Evolutionary conservation across 2,113 vertebrate species (phyloP).

Genomic region (Sterna hirundo): DNA sequence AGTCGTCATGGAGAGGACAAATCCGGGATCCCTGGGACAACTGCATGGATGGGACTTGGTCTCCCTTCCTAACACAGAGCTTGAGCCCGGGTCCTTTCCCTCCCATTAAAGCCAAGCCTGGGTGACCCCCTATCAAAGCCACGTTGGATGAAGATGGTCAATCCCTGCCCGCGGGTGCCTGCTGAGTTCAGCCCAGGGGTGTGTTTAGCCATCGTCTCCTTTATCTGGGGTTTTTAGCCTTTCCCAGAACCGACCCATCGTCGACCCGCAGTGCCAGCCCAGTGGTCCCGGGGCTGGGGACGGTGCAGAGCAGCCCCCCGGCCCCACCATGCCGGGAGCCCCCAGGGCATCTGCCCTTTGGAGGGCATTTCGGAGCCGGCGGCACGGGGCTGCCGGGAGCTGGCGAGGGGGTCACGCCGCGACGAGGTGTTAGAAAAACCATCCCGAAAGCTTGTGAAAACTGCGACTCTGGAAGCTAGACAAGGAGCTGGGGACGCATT

Average conservation of each 20-base stretch:
- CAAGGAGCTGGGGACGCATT: background rate
- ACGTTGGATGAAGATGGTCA: background rate
- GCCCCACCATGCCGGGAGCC: rapidly evolving
- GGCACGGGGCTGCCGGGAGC: background rate
- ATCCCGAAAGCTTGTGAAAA: background rate
- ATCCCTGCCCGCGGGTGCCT: rapidly evolving
- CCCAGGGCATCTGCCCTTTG: rapidly evolving
- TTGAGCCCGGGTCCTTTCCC: background rate
- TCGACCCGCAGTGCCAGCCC: background rate
- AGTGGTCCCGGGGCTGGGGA: rapidly evolving
- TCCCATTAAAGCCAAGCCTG: background rate
- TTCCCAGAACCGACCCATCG: background rate
- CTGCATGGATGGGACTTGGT: background rate
- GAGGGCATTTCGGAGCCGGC: background rate
- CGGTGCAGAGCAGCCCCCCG: background rate
- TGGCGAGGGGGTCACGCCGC: rapidly evolving
- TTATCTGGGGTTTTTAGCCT: background rate
- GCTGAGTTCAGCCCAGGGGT: background rate
- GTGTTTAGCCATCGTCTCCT: background rate
- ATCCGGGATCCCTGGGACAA: background rate
- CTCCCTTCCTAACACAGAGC: background rate
- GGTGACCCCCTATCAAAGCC: background rate
- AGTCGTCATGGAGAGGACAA: rapidly evolving
- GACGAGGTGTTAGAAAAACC: background rate
- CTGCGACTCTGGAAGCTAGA: background rate